Base-by-base conservation (phyloP, 2,888 invertebrate species). In the Labia minor region DNA sequence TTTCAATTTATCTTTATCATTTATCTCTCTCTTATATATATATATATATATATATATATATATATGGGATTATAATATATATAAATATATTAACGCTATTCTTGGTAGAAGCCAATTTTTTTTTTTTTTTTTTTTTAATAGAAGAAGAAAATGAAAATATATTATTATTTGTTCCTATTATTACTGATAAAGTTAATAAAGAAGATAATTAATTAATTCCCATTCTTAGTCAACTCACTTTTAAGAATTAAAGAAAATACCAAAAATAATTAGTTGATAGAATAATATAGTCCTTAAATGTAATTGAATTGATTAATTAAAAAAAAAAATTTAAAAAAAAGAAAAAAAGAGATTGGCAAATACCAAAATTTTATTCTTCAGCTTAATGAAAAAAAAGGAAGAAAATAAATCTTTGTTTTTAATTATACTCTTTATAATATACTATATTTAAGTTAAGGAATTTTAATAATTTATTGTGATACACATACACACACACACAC, bases 131-230 rank as follows among this genome's bases (percentile, higher is more conserved):
- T 14, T 49, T 49, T 49, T 14, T 8, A 49, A 49, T 49, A 49
- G 49, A 49, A n/a, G n/a, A n/a, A n/a, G n/a, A n/a, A n/a, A n/a
- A n/a, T n/a, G n/a, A n/a, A 49, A n/a, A 49, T 49, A 49, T 49
- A n/a, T n/a, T n/a, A n/a, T n/a, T n/a, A 49, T 49, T 49, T 49
- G 49, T 49, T 49, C 49, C 49, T 49, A 49, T 49, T n/a, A n/a
- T 49, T 49, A 49, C 49, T 49, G 49, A 11, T 8, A 8, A 26
- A 26, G 26, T 8, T 14, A 16, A n/a, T n/a, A n/a, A 11, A 49
- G 26, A 26, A 26, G 26, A 49, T 14, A 16, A n/a, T n/a, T n/a
- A n/a, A n/a, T n/a, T n/a, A n/a, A 8, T 49, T 49, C 49, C 14
- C 49, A 3, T 49, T 16, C 49, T 10, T 49, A 49, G 49, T 49